A percentile compares a stretch with the other conserved stretches of the same genome.
Evolutionary conservation across 2,888 invertebrate species (phyloP).

Genomic region (Blera fallax): DNA sequence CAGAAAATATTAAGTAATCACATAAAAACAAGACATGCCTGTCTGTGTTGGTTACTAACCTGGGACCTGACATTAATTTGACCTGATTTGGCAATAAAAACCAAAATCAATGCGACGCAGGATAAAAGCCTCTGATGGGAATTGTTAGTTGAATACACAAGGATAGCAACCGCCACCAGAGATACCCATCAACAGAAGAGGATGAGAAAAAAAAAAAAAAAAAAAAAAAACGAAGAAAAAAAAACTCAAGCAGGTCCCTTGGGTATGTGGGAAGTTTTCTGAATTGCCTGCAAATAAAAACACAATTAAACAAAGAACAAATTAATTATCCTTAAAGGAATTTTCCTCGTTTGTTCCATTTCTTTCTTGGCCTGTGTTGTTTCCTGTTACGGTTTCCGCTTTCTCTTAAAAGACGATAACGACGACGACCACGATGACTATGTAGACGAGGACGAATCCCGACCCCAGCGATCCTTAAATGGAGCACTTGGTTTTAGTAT

Average conservation of each 20-base stretch:
- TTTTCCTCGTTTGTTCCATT: conserved; percentile 26
- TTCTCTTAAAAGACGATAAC: conserved; percentile 1
- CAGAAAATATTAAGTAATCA: conserved; percentile 45
- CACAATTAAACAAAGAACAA: conserved; percentile 69
- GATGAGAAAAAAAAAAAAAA: not conserved
- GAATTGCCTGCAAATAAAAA: conserved; percentile 69
- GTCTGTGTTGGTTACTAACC: conserved; percentile 1
- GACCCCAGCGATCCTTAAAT: conserved; percentile 35
- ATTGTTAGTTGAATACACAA: conserved; percentile 30
- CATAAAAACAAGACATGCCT: conserved; percentile 27
- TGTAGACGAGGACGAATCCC: conserved; percentile 6
- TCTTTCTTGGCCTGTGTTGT: not conserved
- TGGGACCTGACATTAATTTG: conserved; percentile 52
- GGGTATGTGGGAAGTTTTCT: conserved; percentile 27
- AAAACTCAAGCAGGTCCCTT: not conserved
- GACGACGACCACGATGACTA: conserved; percentile 5
- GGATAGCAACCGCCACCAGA: not conserved
- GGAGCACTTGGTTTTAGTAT: conserved; percentile 43
- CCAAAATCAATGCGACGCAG: conserved; percentile 58
- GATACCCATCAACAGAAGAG: conserved; percentile 1
- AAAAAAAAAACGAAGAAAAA: not conserved
- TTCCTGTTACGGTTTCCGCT: conserved; percentile 50
- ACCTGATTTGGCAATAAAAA: conserved; percentile 64
- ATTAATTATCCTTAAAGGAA: conserved; percentile 70
- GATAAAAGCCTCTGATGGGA: conserved; percentile 39